Evolutionary conservation across 2,797 vertebrate genomes (phyloP).

Genomic region (Oreortyx pictus): DNA sequence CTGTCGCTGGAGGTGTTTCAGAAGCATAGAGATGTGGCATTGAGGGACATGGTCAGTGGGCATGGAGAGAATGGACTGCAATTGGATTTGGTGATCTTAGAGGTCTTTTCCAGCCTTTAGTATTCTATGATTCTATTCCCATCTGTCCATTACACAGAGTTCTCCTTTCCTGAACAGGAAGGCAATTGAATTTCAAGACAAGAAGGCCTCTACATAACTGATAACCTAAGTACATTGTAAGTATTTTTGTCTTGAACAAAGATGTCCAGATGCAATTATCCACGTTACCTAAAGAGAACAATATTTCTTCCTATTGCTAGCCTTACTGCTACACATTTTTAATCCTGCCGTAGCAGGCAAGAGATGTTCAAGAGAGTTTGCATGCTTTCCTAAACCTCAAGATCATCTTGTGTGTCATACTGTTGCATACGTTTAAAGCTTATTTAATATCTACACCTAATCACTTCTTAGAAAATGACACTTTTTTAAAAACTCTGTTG

Average conservation of each 20-base stretch:
- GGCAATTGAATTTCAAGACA: background rate
- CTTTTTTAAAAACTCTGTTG: background rate
- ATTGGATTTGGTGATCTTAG: no score
- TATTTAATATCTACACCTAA: background rate
- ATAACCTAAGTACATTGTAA: background rate
- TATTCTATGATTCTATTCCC: background rate
- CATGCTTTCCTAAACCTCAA: background rate
- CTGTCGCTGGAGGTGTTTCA: no score
- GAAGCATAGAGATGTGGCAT: no score
- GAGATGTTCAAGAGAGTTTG: background rate
- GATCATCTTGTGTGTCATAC: background rate
- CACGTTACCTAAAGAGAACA: background rate
- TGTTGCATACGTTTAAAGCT: background rate
- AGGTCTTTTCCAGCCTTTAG: no score
- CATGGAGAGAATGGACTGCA: no score
- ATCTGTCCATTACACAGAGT: accelerated
- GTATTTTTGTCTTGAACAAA: background rate
- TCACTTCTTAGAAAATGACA: background rate
- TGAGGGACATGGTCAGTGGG: no score
- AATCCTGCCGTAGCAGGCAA: background rate
- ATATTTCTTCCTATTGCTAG: background rate
- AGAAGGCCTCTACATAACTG: background rate
- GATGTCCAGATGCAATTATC: background rate
- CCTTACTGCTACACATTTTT: background rate
- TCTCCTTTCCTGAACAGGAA: background rate